These are phyloP conservation scores for Ecliptopera silaceata DNA, from an alignment of 2,888 invertebrate species.

Conservation along the genomic window DNA sequence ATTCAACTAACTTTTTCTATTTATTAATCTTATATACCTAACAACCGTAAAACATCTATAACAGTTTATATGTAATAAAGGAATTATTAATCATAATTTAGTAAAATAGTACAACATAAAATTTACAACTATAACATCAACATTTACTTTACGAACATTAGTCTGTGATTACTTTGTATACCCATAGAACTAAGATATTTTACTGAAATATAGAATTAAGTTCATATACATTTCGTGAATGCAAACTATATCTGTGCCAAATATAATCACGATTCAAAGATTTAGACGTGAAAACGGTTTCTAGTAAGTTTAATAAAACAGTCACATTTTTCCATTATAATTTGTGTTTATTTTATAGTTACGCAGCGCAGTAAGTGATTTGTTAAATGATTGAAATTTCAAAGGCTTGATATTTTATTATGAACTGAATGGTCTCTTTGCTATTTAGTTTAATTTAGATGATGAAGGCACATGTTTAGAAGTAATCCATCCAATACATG, in stretches of 20 bases:
- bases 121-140: no score
- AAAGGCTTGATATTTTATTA: no score
- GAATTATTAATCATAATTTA: no score
- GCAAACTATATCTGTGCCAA: neutral
- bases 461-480: neutral
- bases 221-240: neutral
- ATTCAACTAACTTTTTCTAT: slow-evolving; percentile 62
- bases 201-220: neutral
- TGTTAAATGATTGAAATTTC: no score
- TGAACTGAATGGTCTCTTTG: neutral
- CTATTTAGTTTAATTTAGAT: neutral
- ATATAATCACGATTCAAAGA: neutral
- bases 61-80: no score
- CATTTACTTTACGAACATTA: neutral
- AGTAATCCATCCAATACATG: neutral
- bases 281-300: no score
- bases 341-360: no score
- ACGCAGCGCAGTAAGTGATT: no score
- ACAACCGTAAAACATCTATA: slow-evolving; percentile 2
- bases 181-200: neutral
- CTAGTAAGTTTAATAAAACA: neutral
- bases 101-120: no score
- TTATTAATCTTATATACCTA: slow-evolving; percentile 41
- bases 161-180: neutral
- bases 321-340: neutral